phyloP scores from a whole-genome alignment of 2,113 vertebrate genomes.

The Colossoma macropomum region DNA sequence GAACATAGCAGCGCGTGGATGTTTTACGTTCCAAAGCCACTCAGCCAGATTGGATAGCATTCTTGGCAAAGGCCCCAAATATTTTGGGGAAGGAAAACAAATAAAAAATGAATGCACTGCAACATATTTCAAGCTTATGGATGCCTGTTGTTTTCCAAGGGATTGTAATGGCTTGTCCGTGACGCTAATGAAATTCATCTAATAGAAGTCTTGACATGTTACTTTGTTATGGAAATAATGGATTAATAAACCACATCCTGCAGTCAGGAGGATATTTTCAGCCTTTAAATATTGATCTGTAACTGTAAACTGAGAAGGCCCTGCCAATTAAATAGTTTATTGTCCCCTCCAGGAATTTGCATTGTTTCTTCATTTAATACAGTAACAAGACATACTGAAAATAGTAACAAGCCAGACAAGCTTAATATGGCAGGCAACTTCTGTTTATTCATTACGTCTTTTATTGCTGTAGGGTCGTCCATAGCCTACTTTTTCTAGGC shows the following conservation, averaged over 20 bases:
- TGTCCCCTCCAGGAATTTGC: neutral
- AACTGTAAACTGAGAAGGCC: neutral
- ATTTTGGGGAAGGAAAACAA: neutral
- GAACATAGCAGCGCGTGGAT: constrained; percentile 8
- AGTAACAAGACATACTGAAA: neutral
- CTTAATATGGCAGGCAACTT: neutral
- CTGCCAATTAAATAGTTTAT: neutral
- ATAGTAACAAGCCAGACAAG: neutral
- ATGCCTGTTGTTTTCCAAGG: neutral
- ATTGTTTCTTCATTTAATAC: neutral
- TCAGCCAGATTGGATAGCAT: constrained; percentile 48
- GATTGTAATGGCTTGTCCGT: constrained; percentile 4
- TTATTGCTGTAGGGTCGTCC: neutral
- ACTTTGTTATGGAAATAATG: neutral
- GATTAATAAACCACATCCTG: neutral
- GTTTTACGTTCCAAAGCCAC: constrained; percentile 25
- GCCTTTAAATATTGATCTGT: neutral
- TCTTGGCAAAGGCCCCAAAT: constrained; percentile 34
- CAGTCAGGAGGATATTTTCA: neutral
- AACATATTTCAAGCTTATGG: constrained; percentile 40
- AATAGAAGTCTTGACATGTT: neutral
- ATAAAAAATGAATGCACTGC: constrained; percentile 1
- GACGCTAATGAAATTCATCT: constrained; percentile 5
- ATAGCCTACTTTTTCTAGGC: neutral
- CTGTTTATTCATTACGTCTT: neutral